Conservation (phyloP, 2,113 vertebrate genomes). For the Scomber scombrus region DNA sequence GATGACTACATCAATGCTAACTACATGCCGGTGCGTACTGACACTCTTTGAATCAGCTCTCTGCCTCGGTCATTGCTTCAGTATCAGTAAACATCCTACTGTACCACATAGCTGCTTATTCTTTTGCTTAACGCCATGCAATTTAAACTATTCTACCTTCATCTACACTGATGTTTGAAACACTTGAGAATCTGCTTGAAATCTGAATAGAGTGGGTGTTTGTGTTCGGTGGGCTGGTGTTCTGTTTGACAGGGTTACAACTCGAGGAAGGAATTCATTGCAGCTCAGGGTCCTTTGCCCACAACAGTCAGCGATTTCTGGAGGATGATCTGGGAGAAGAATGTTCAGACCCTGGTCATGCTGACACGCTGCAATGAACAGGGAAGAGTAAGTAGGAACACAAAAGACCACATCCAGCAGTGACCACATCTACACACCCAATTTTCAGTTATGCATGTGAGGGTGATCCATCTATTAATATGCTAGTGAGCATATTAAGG, state of each 20-base stretch:
- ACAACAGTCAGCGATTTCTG: slow-evolving; percentile 93
- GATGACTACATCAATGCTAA: slow-evolving; percentile 98
- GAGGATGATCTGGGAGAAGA: slow-evolving; percentile 98
- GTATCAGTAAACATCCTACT: not conserved
- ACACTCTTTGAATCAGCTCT: slow-evolving; percentile 36
- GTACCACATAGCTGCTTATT: not conserved
- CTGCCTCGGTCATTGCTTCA: slow-evolving; percentile 33
- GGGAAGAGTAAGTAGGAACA: slow-evolving; percentile 87
- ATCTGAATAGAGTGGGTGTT: not conserved
- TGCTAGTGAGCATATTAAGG: too few species aligned
- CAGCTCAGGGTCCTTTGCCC: slow-evolving; percentile 95
- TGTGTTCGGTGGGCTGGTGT: slow-evolving; percentile 14
- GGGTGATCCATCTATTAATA: too few species aligned
- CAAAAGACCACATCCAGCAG: not conserved
- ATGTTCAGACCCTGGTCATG: slow-evolving; percentile 92
- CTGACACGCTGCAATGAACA: slow-evolving; percentile 95
- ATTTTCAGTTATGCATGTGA: too few species aligned
- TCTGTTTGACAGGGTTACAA: slow-evolving; percentile 89
- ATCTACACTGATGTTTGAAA: not conserved
- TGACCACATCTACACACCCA: too few species aligned
- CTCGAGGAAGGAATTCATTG: slow-evolving; percentile 93
- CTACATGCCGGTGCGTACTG: slow-evolving; percentile 92
- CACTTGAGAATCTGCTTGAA: not conserved
- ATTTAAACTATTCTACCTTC: not conserved
- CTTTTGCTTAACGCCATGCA: slow-evolving; percentile 1